Evolutionary conservation across 1,140 invertebrate species (phyloP).

Genomic region (Bombus affinis): DNA sequence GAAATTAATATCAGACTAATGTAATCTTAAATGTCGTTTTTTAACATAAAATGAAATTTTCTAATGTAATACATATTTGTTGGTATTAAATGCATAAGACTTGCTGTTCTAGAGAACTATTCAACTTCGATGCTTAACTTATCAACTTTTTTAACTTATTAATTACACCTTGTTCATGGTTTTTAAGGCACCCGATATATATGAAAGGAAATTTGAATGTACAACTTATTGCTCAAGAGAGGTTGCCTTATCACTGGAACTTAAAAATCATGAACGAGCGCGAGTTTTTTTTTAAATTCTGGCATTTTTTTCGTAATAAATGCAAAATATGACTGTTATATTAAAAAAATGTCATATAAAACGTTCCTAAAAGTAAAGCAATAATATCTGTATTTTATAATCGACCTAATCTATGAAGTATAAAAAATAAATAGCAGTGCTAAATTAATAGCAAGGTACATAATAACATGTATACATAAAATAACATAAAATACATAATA

Average conservation of each 20-base stretch:
- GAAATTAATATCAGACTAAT: conserved; percentile 69
- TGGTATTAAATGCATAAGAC: conserved; percentile 49
- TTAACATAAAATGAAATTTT: conserved; percentile 52
- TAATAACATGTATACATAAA: conserved; percentile 34
- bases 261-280: conserved; percentile 66
- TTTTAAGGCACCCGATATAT: conserved; percentile 69
- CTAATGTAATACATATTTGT: conserved; percentile 35
- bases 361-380: conserved; percentile 12
- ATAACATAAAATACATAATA: not conserved
- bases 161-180: conserved; percentile 68
- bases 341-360: conserved; percentile 23
- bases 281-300: conserved; percentile 31
- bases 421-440: conserved; percentile 52
- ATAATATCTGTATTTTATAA: not conserved
- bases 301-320: conserved; percentile 21
- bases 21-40: conserved; percentile 36
- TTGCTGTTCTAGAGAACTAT: conserved; percentile 55
- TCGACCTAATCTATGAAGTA: conserved; percentile 1
- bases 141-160: conserved; percentile 55
- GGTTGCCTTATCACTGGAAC: conserved; percentile 48
- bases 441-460: conserved; percentile 33
- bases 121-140: conserved; percentile 45
- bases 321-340: conserved; percentile 18
- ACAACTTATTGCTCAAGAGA: conserved; percentile 43
- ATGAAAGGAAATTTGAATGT: conserved; percentile 50